phyloP scores from a whole-genome alignment of 2,797 vertebrate genomes.

The Nannoperca obscura region DNA sequence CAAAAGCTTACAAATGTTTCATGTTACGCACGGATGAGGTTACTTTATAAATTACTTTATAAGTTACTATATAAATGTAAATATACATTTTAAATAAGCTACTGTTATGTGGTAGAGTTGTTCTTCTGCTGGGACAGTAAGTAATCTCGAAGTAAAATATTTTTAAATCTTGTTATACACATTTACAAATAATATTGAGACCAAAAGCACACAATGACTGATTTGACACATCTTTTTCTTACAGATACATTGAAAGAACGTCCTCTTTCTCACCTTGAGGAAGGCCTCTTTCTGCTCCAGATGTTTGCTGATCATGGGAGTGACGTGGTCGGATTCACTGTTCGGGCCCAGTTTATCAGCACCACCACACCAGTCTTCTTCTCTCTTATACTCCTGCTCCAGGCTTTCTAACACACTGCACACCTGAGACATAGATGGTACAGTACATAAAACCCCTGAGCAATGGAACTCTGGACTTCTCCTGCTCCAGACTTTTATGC shows the following conservation, averaged over 20 bases:
- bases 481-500: neutral
- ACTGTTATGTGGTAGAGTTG: no score
- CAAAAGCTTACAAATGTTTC: no score
- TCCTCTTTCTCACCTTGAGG: slow-evolving; percentile 88
- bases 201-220: neutral
- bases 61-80: no score
- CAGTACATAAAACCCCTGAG: neutral
- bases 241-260: neutral
- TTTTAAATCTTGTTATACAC: no score
- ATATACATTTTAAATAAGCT: no score
- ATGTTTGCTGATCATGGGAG: slow-evolving; percentile 99
- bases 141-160: no score
- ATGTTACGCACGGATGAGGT: no score
- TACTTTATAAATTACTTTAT: no score
- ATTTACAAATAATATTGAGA: no score
- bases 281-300: slow-evolving; percentile 99
- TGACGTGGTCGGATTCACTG: slow-evolving; percentile 96
- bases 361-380: slow-evolving; percentile 99
- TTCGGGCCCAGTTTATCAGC: slow-evolving; percentile 98
- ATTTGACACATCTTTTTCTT: neutral
- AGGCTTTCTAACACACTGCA: slow-evolving; percentile 98
- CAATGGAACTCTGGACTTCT: slow-evolving; percentile 7
- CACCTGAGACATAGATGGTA: slow-evolving; percentile 71
- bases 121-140: no score
- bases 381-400: slow-evolving; percentile 98